phyloP scores from a whole-genome alignment of 2,113 vertebrate species.

The Scomber japonicus region DNA sequence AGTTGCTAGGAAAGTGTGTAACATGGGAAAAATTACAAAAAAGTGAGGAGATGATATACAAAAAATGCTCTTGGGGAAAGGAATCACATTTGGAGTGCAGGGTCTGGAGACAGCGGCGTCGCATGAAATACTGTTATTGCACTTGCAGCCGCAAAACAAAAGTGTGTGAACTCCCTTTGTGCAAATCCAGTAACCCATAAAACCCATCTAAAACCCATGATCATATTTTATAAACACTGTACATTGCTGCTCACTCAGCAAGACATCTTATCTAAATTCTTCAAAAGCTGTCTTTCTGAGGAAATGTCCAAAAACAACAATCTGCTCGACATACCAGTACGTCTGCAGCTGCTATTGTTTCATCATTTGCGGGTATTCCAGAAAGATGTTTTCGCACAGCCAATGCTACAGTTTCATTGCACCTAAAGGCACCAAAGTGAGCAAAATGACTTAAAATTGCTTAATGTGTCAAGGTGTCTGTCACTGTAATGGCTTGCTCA shows the following conservation, averaged over 20 bases:
- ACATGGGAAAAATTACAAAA: too few relatives aligned
- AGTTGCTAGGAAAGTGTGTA: too few relatives aligned
- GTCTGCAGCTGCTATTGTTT: conserved; percentile 38
- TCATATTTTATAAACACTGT: conserved; percentile 30
- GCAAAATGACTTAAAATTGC: background rate
- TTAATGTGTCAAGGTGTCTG: background rate
- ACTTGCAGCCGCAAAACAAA: background rate
- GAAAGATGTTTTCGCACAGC: conserved; percentile 19
- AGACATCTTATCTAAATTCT: conserved; percentile 33
- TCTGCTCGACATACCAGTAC: background rate
- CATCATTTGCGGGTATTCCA: background rate
- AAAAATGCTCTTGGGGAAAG: too few relatives aligned
- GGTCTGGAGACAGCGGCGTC: background rate
- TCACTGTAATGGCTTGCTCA: background rate
- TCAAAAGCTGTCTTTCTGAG: conserved; percentile 5
- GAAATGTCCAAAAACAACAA: conserved; percentile 39
- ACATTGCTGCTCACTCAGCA: conserved; percentile 14
- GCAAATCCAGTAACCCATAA: conserved; percentile 8
- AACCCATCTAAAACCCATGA: conserved; percentile 10
- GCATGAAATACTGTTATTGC: background rate
- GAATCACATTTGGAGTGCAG: background rate
- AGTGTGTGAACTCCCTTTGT: background rate
- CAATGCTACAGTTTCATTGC: background rate
- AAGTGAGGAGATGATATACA: too few relatives aligned
- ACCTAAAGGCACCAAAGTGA: background rate